phyloP scores from a whole-genome alignment of 2,888 invertebrate species.

The Eurytoma californica region DNA sequence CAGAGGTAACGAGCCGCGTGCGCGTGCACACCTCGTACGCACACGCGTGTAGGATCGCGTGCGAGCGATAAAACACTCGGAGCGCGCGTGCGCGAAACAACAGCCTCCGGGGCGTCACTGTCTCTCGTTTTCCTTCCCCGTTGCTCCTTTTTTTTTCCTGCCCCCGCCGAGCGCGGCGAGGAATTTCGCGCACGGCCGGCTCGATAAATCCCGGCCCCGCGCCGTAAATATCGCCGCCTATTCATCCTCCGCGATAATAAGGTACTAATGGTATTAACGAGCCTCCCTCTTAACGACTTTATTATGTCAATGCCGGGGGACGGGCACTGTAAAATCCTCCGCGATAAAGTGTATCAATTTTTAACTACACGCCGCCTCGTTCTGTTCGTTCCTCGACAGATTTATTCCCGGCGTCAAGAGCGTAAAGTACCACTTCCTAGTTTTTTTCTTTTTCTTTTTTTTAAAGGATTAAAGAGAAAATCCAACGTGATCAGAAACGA shows the following conservation, averaged over 20 bases:
- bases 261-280: constrained; percentile 3
- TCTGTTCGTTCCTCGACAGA: too few species aligned
- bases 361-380: too few species aligned
- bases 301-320: constrained; percentile 20
- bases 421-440: too few species aligned
- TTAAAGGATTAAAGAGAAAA: too few species aligned
- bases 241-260: constrained; percentile 5
- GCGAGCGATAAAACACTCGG: constrained; percentile 45
- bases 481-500: too few species aligned
- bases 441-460: too few species aligned
- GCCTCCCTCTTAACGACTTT: constrained; percentile 18
- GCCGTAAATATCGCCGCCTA: constrained; percentile 13
- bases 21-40: not conserved
- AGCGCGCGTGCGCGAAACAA: constrained; percentile 13
- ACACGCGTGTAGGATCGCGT: constrained; percentile 7
- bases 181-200: not conserved
- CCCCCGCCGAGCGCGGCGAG: not conserved
- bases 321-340: not conserved
- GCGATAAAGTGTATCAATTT: too few species aligned
- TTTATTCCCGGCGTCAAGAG: too few species aligned
- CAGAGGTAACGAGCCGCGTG: constrained; percentile 12
- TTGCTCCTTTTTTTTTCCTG: not conserved
- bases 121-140: not conserved
- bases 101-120: constrained; percentile 9
- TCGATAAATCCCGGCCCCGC: constrained; percentile 7